These are phyloP conservation scores for Patella pellucida DNA, from an alignment of 2,888 invertebrate species.

Conservation along the genomic window DNA sequence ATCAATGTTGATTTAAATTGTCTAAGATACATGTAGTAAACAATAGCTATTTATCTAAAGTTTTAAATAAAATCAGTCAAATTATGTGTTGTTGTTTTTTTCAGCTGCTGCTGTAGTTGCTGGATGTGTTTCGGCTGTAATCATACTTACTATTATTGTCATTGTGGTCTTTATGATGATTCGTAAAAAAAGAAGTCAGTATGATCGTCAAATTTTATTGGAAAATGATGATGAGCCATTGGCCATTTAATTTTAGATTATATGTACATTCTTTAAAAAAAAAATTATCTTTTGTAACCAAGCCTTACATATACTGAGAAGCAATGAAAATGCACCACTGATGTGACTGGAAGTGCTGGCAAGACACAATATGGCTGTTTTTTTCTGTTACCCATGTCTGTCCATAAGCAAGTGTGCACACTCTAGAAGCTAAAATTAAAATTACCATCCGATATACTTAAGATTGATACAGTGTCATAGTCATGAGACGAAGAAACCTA, in stretches of 20 bases:
- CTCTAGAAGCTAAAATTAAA: too few relatives aligned
- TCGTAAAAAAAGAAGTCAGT: constrained; percentile 19
- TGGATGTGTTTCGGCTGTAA: constrained; percentile 22
- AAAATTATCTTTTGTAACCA: background rate
- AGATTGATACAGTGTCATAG: too few relatives aligned
- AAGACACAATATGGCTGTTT: too few relatives aligned
- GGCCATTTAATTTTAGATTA: background rate
- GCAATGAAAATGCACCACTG: background rate
- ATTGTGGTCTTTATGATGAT: constrained; percentile 24
- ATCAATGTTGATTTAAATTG: too few relatives aligned
- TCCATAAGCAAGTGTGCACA: too few relatives aligned
- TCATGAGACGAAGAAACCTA: too few relatives aligned
- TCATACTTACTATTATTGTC: constrained; percentile 23
- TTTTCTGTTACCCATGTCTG: too few relatives aligned
- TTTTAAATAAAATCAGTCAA: too few relatives aligned
- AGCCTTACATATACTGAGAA: background rate
- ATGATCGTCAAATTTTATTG: constrained; percentile 28
- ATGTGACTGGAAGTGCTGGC: too few relatives aligned
- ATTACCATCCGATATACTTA: too few relatives aligned
- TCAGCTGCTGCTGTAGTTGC: constrained; percentile 23
- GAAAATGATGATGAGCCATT: constrained; percentile 1
- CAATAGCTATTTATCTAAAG: too few relatives aligned
- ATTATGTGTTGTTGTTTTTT: background rate
- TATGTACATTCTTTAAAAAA: background rate
- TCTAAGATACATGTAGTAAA: too few relatives aligned